These are phyloP conservation scores for Umimayanthus kanabou DNA, from an alignment of 92 coral and sea anemone species.

Conservation along the genomic window DNA sequence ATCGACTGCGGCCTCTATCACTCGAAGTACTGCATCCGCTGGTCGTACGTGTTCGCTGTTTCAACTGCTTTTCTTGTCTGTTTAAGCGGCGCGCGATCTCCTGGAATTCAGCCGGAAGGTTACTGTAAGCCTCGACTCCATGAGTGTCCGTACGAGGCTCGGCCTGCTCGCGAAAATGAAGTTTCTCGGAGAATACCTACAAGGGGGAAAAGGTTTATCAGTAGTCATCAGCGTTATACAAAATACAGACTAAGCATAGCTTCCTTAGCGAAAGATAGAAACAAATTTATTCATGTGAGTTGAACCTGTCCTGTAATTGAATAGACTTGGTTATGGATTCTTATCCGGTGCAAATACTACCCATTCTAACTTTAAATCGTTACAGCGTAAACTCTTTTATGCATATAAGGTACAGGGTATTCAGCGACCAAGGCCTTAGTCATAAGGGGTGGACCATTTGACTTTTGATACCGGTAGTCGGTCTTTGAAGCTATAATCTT, in stretches of 20 bases:
- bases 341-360: too few species aligned
- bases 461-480: too few species aligned
- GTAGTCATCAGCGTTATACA: neutral
- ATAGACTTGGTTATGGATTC: neutral
- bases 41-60: conserved; percentile 44
- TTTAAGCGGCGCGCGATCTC: conserved; percentile 96
- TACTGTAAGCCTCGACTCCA: conserved; percentile 82
- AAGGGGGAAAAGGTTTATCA: neutral
- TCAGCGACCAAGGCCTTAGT: too few species aligned
- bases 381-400: too few species aligned
- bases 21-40: conserved; percentile 64
- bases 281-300: neutral
- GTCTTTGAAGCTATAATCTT: too few species aligned
- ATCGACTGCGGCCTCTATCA: conserved; percentile 65
- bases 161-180: conserved; percentile 57
- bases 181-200: conserved; percentile 52
- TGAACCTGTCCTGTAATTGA: neutral
- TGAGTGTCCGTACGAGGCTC: conserved; percentile 87
- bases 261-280: neutral
- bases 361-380: too few species aligned
- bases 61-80: conserved; percentile 75
- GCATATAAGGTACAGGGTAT: too few species aligned
- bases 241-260: neutral
- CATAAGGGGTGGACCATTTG: too few species aligned
- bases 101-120: conserved; percentile 90